Evolutionary conservation across 2,888 invertebrate species (phyloP).

Genomic region (Sacculina carcini): DNA sequence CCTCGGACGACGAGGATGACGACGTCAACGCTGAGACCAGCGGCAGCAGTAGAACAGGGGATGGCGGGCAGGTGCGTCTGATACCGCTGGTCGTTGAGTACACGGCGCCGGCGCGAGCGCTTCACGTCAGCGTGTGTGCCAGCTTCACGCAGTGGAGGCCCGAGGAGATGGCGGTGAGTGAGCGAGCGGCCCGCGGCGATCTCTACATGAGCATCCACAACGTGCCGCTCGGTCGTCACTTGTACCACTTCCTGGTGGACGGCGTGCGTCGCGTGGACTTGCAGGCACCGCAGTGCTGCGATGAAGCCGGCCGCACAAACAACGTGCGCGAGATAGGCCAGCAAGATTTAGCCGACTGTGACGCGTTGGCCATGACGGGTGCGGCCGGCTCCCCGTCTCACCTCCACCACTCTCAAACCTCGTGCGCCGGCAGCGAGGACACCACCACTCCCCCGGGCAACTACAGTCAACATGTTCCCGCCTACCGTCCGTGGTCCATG

Average conservation of each 20-base stretch:
- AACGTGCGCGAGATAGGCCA: slow-evolving; percentile 11
- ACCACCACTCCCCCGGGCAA: background rate
- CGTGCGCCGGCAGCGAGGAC: background rate
- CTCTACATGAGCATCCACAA: slow-evolving; percentile 45
- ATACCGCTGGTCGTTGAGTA: slow-evolving; percentile 13
- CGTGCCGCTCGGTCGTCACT: slow-evolving; percentile 29
- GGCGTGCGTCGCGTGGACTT: slow-evolving; percentile 13
- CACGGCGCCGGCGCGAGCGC: slow-evolving; percentile 11
- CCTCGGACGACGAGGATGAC: too few relatives aligned
- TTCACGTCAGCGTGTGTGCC: slow-evolving; percentile 12
- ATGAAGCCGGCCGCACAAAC: slow-evolving; percentile 7
- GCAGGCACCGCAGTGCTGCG: slow-evolving; percentile 5
- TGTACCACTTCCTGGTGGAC: slow-evolving; percentile 14
- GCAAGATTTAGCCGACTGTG: slow-evolving; percentile 8
- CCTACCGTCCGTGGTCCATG: slow-evolving; percentile 9
- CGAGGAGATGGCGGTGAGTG: slow-evolving; percentile 9
- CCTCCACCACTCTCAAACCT: background rate
- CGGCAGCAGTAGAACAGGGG: background rate
- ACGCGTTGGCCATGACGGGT: background rate
- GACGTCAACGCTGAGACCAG: background rate
- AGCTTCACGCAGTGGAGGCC: slow-evolving; percentile 13
- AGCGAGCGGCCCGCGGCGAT: background rate
- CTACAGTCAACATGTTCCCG: slow-evolving; percentile 12
- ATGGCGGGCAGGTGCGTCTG: background rate
- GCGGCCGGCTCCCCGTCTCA: background rate